phyloP scores from a whole-genome alignment of 2,113 vertebrate species.

The Gambusia affinis region DNA sequence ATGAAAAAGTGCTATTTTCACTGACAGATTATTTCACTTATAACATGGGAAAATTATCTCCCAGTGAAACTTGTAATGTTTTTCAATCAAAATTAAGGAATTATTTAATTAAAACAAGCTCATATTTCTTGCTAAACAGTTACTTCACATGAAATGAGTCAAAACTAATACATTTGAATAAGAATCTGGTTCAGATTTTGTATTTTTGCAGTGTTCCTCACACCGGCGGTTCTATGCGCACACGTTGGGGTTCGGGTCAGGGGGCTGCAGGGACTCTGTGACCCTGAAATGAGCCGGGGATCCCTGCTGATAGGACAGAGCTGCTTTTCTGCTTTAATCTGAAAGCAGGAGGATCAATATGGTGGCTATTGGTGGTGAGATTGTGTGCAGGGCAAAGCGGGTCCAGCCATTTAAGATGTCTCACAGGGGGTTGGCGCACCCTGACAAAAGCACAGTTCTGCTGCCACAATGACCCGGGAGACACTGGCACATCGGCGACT shows the following conservation, averaged over 20 bases:
- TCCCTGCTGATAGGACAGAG: constrained; percentile 85
- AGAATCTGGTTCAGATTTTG: no score
- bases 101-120: no score
- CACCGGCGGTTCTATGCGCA: constrained; percentile 57
- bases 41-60: no score
- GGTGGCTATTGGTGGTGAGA: constrained; percentile 82
- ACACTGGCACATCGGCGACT: constrained; percentile 71
- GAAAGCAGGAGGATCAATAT: constrained; percentile 93
- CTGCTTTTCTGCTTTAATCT: constrained; percentile 92
- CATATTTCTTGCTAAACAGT: no score
- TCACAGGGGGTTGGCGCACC: constrained; percentile 78
- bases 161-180: no score
- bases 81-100: no score
- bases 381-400: constrained; percentile 88
- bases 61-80: no score
- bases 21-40: no score
- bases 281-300: constrained; percentile 89
- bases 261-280: constrained; percentile 89
- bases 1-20: no score
- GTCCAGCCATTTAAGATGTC: constrained; percentile 75
- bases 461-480: constrained; percentile 82
- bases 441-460: constrained; percentile 77
- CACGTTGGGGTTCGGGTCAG: constrained; percentile 84
- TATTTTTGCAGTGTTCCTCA: constrained; percentile 40
- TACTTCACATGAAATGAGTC: no score